These are phyloP conservation scores for Eidolon helvum DNA, from an alignment of 2,113 vertebrate genomes.

Conservation along the genomic window DNA sequence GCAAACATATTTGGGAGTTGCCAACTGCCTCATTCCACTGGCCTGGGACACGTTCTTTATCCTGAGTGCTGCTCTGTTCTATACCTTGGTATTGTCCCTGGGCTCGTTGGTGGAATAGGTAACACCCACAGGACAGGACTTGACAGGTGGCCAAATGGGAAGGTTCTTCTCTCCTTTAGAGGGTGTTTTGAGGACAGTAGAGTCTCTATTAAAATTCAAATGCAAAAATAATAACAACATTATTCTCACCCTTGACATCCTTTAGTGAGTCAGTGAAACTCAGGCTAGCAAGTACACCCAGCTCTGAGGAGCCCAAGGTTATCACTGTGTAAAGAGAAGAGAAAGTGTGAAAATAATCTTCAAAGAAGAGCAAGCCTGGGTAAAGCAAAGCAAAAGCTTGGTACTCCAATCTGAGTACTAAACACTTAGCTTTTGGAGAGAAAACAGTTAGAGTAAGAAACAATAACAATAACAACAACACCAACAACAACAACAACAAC, in stretches of 20 bases:
- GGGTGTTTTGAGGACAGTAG: not conserved
- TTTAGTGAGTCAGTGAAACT: not conserved
- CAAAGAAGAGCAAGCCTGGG: not conserved
- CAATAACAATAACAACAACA: not conserved
- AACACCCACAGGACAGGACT: not conserved
- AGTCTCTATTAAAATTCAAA: slow-evolving; percentile 37
- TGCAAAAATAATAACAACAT: not conserved
- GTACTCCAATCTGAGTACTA: not conserved
- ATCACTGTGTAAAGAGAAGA: not conserved
- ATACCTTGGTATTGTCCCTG: not conserved
- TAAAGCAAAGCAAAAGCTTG: not conserved
- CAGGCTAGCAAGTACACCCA: not conserved
- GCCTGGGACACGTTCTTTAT: not conserved
- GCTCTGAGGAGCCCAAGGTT: not conserved
- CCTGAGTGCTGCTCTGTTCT: not conserved
- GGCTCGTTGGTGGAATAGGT: not conserved
- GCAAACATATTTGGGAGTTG: slow-evolving; percentile 48
- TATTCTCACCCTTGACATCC: not conserved
- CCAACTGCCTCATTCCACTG: slow-evolving; percentile 46
- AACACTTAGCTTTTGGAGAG: not conserved
- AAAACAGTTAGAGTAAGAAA: not conserved
- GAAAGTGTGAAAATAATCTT: not conserved
- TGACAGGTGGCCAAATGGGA: not conserved
- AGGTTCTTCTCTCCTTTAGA: not conserved
- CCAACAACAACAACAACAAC: not conserved